These are phyloP conservation scores for Corythornis madagascariensis DNA, from an alignment of 2,113 vertebrate species.

Conservation along the genomic window DNA sequence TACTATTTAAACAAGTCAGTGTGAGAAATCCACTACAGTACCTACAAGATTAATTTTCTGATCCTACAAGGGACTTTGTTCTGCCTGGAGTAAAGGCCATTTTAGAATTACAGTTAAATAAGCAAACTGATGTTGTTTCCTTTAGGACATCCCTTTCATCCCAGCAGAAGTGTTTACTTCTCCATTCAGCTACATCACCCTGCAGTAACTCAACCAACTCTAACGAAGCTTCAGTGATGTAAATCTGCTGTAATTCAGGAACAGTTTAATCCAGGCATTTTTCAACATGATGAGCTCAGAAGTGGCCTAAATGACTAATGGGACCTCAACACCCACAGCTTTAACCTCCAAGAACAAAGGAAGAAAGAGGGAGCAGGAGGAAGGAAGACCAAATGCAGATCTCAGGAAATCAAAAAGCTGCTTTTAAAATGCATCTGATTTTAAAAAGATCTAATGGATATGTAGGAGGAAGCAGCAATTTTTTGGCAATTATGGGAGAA, in stretches of 20 bases:
- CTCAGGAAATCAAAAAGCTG: conserved; percentile 20
- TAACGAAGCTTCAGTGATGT: neutral
- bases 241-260: neutral
- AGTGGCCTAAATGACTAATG: conserved; percentile 34
- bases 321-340: conserved; percentile 59
- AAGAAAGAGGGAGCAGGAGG: conserved; percentile 16
- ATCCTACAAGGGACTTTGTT: neutral
- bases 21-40: neutral
- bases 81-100: neutral
- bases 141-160: neutral
- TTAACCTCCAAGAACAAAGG: conserved; percentile 53
- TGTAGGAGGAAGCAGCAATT: conserved; percentile 1
- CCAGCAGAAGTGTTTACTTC: neutral
- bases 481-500: neutral
- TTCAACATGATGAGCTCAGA: conserved; percentile 2
- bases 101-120: neutral
- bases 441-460: neutral
- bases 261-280: neutral
- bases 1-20: neutral
- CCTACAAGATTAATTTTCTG: neutral
- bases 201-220: neutral
- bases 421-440: conserved; percentile 2
- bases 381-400: neutral
- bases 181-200: neutral
- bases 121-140: neutral